These are phyloP conservation scores for Thryonomys swinderianus DNA, from an alignment of 2,113 vertebrate species.

Conservation along the genomic window DNA sequence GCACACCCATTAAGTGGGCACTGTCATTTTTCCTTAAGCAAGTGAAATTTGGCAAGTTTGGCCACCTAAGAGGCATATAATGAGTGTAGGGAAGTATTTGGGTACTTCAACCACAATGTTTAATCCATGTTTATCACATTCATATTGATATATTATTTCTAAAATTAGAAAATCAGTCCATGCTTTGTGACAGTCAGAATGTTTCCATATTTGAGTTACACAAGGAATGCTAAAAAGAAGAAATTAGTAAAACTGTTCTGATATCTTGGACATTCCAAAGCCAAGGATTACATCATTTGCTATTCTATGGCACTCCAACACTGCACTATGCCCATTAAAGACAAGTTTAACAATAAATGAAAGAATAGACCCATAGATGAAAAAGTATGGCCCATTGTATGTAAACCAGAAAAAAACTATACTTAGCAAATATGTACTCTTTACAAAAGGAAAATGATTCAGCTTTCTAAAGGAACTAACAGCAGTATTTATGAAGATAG, in stretches of 20 bases:
- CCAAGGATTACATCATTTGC: neutral
- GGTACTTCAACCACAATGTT: neutral
- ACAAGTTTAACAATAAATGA: neutral
- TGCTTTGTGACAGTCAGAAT: neutral
- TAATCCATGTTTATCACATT: neutral
- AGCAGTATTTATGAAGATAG: neutral
- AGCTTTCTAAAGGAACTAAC: neutral
- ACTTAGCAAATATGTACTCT: neutral
- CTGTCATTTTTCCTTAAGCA: neutral
- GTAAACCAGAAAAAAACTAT: neutral
- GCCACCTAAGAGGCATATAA: neutral
- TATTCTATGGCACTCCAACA: neutral
- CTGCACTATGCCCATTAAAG: slow-evolving; percentile 12
- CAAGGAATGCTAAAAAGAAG: neutral
- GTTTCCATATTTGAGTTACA: slow-evolving; percentile 31
- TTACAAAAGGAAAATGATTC: neutral
- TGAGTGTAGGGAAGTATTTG: neutral
- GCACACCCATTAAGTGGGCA: neutral
- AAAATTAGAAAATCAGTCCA: neutral
- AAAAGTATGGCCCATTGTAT: neutral
- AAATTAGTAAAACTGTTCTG: slow-evolving; percentile 9
- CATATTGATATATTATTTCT: neutral
- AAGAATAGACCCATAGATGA: neutral
- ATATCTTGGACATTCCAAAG: neutral
- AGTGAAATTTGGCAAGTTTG: neutral